These are phyloP conservation scores for Puma concolor DNA, from an alignment of 2,113 vertebrate species.

Conservation along the genomic window DNA sequence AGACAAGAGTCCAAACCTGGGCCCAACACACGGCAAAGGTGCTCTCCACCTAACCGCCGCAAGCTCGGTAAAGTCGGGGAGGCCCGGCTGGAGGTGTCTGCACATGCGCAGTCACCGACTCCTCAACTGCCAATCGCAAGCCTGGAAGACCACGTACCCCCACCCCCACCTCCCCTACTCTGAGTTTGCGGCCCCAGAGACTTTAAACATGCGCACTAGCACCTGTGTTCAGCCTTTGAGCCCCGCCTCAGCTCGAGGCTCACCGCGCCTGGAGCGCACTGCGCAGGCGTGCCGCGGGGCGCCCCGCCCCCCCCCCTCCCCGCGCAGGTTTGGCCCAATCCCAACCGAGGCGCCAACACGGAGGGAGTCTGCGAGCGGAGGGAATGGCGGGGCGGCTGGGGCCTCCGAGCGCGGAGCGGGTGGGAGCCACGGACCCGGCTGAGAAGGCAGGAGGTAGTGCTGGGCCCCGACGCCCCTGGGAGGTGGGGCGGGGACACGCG, in stretches of 20 bases:
- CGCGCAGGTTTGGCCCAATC: neutral
- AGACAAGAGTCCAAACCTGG: rapidly evolving
- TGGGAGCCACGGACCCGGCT: rapidly evolving
- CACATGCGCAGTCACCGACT: neutral
- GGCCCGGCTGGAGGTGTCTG: rapidly evolving
- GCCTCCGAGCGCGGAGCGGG: rapidly evolving
- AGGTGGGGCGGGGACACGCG: neutral
- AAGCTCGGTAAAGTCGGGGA: rapidly evolving
- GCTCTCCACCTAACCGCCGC: rapidly evolving
- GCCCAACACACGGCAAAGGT: rapidly evolving
- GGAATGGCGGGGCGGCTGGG: neutral
- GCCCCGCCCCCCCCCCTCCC: neutral
- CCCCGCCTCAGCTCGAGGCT: rapidly evolving
- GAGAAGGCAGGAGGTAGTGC: neutral
- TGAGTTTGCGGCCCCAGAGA: rapidly evolving
- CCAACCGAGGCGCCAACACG: rapidly evolving
- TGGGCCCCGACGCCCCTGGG: neutral
- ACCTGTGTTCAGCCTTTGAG: rapidly evolving
- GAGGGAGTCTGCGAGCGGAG: rapidly evolving
- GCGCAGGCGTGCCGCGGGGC: neutral
- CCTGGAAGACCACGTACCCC: neutral
- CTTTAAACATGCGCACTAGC: neutral
- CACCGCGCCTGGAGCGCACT: rapidly evolving
- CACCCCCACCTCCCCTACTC: neutral
- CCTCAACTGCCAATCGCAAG: neutral